Evolutionary conservation across 2,113 vertebrate genomes (phyloP), one percentile per base, ranked within the genome.

Genomic region (Stomatorhinus ivindoensis): DNA sequence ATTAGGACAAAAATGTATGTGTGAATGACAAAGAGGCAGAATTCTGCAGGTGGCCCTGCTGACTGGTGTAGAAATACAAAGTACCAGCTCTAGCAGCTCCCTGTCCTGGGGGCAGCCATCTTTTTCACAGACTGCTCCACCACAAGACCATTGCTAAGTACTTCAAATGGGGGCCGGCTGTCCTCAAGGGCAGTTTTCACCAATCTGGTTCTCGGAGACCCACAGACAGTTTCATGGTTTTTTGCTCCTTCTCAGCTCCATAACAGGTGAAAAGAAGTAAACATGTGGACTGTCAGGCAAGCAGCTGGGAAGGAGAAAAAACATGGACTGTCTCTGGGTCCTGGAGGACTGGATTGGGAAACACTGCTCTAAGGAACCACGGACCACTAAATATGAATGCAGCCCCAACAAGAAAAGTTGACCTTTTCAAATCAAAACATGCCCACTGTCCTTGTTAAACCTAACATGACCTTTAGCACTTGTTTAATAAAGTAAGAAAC

Each of bases 71-170:
- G 93, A 97, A 92, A 99, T 88, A 31, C 92, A 93, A 93, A 96
- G 99, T 44, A 92, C 80, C 1, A 99, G 94, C 55, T 96, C 96
- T 7, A 92, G 55, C 0, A 97, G 96, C 44, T 96, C 94, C 0
- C 95, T 97, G 93, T 97, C 97, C 94, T 95, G 96, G 92, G 97
- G 0, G 94, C 92, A 90, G 98, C 96, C 91, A 99, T 95, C 27
- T 95, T 97, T 95, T 97, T 98, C 0, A 92, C 91, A 0, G 97
- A 94, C 93, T 99, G 98, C 89, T 99, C 97, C 93, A 98, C 86
- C 21, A 97, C 94, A 92, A 99, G 94, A 21, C 97, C 98, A 91
- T 97, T 96, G 93, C 99, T 99, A n/a, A 95, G 89, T 31, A 92
- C 91, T 94, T 99, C 93, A 10, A 96, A 94, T 0, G 97, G 97